Base-by-base conservation (phyloP, 2,797 vertebrate genomes). In the Hipposideros larvatus region DNA sequence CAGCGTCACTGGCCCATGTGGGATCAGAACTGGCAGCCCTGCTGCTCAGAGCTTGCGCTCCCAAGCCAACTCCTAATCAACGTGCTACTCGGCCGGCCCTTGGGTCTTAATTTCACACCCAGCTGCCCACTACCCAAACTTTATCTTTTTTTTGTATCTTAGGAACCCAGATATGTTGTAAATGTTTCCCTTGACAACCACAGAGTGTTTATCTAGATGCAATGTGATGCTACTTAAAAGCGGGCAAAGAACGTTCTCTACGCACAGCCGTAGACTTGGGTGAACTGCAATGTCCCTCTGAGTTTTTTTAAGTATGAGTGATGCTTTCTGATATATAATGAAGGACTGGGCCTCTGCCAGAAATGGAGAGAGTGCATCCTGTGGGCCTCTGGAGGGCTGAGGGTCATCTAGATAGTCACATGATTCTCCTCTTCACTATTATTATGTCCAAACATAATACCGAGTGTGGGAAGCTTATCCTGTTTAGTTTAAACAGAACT, bases 141-240 rank as follows among this genome's bases (percentile, higher is more conserved):
- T 59, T 63, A 92, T 59, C 61, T 94, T 74, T 46, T 75, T 94
- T 73, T 92, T 26, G n/a, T 91, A 28, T 70, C 16, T 63, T 74
- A 89, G 78, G 21, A 96, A 53, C 31, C 91, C 53, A 86, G 55
- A 19, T 24, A 92, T 7, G 22, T 53, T 68, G 24, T 68, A 87
- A 96, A 91, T 77, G 22, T 80, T 93, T 84, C 43, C 63, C 28
- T 93, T 48, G 59, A 82, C 34, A 89, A 78, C n/a, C 24, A 63
- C 5, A 51, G 3, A 65, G 37, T 53, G 46, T 88, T 92, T 77
- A 19, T 80, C 22, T 84, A 95, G 51, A 31, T 65, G 15, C 19
- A 61, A 55, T 75, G 21, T 48, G 53, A 84, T 16, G 48, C 15
- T 91, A 68, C 55, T 37, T 71, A 75, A 75, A 88, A 90, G 70